A percentile compares a stretch with the other conserved stretches of the same genome.
These are phyloP conservation scores for Brenthis daphne DNA, from an alignment of 2,888 invertebrate genomes.

Conservation along the genomic window DNA sequence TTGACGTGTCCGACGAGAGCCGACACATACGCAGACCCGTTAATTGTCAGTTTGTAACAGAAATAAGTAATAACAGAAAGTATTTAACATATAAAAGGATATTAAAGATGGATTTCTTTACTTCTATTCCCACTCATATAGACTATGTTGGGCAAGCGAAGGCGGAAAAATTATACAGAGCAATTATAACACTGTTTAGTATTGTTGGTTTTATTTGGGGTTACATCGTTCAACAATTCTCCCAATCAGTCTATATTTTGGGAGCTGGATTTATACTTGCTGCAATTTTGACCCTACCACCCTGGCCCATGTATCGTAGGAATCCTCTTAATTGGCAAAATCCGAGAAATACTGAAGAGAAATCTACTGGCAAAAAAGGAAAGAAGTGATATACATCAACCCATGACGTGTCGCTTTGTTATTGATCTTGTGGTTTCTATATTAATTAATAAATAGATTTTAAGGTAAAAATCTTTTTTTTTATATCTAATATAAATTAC, in stretches of 20 bases:
- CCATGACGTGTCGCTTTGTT: conserved; percentile 39
- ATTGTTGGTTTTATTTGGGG: conserved; percentile 96
- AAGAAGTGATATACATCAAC: conserved; percentile 62
- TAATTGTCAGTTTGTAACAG: not conserved
- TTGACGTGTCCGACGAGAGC: too few species aligned
- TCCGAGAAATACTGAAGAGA: conserved; percentile 76
- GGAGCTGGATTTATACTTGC: conserved; percentile 95
- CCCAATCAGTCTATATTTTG: conserved; percentile 95
- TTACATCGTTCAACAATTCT: conserved; percentile 96
- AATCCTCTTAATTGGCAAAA: conserved; percentile 96
- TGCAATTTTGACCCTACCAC: conserved; percentile 93
- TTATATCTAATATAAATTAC: conserved; percentile 16
- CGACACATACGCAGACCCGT: too few species aligned
- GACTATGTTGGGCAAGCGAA: conserved; percentile 95
- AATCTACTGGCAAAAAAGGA: conserved; percentile 77
- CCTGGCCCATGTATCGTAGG: conserved; percentile 97
- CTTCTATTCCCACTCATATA: conserved; percentile 77
- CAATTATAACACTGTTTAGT: conserved; percentile 95
- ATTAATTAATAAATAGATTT: conserved; percentile 40
- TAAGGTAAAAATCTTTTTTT: conserved; percentile 41
- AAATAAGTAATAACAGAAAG: not conserved
- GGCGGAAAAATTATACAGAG: conserved; percentile 94
- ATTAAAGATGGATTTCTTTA: conserved; percentile 70
- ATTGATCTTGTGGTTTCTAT: conserved; percentile 26
- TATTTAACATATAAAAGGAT: not conserved